Conservation (phyloP, 2,888 invertebrate species). For the Polylopha cassiicola region DNA sequence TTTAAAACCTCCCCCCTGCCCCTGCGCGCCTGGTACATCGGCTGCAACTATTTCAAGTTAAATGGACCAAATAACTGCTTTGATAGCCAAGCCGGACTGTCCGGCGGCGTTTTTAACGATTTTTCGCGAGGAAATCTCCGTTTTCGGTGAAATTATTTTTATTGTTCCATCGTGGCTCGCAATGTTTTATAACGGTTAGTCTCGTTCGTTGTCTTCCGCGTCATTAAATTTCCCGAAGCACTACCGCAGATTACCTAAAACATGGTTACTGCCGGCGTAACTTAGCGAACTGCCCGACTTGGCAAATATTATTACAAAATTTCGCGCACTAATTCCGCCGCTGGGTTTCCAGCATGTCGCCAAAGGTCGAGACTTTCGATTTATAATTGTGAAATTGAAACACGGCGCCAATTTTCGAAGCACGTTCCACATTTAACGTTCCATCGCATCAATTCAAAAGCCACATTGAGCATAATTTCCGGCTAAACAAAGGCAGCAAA, state of each 20-base stretch:
- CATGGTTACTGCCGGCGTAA: too few species aligned
- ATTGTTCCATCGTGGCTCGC: constrained; percentile 43
- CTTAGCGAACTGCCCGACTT: too few species aligned
- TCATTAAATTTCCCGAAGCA: constrained; percentile 12
- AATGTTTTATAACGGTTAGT: constrained; percentile 27
- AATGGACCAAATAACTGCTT: constrained; percentile 68
- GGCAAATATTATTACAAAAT: too few species aligned
- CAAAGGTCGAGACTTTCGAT: too few species aligned
- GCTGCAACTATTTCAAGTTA: constrained; percentile 66
- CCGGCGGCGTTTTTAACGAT: constrained; percentile 51
- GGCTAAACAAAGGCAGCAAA: constrained; percentile 4
- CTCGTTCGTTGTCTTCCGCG: constrained; percentile 21
- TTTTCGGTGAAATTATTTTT: constrained; percentile 61
- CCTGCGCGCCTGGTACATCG: constrained; percentile 32
- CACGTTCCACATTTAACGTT: too few species aligned
- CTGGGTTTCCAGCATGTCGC: too few species aligned
- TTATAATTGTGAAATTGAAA: too few species aligned
- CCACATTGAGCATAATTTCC: too few species aligned
- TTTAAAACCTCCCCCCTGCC: constrained; percentile 44
- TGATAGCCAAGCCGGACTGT: constrained; percentile 53
- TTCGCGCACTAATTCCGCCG: too few species aligned
- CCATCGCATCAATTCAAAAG: too few species aligned
- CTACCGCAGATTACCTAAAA: constrained; percentile 7
- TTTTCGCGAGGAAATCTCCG: constrained; percentile 60
- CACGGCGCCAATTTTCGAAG: too few species aligned